Percentiles rank a stretch among this genome's conserved stretches.
Evolutionary conservation across 2,888 invertebrate species (phyloP).

Genomic region (Lottia gigantea): DNA sequence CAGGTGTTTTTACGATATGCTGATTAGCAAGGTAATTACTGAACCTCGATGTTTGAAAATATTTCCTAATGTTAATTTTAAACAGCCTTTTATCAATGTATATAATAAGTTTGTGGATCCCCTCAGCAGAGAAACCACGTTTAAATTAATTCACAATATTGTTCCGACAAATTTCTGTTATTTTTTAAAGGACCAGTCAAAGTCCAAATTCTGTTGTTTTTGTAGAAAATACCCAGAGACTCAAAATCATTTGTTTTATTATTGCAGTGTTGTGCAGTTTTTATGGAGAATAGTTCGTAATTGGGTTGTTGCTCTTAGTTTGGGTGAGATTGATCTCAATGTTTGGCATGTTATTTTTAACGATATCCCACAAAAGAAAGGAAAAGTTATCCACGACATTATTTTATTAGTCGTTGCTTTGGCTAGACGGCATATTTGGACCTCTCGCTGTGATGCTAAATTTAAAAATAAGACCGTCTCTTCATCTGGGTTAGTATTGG

Average conservation of each 20-base stretch:
- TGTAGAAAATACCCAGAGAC: not conserved
- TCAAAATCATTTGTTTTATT: not conserved
- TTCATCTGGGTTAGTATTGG: not conserved
- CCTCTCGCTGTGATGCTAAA: not conserved
- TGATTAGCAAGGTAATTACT: not conserved
- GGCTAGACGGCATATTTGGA: slow-evolving; percentile 8
- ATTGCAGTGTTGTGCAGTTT: not conserved
- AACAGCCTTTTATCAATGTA: not conserved
- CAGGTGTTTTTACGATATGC: slow-evolving; percentile 7
- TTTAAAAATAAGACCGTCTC: slow-evolving; percentile 4
- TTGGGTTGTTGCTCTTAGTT: slow-evolving; percentile 6
- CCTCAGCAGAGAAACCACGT: not conserved
- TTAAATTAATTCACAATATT: not conserved
- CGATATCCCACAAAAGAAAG: not conserved
- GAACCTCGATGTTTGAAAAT: slow-evolving; percentile 1
- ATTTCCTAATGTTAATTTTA: not conserved
- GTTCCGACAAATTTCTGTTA: not conserved
- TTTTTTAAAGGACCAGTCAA: not conserved
- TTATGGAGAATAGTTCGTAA: slow-evolving; percentile 5
- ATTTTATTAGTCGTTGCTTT: slow-evolving; percentile 5
- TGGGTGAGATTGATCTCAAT: slow-evolving; percentile 8
- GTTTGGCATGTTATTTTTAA: slow-evolving; percentile 9
- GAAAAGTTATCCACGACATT: not conserved
- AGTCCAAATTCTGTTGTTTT: not conserved
- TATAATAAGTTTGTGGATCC: not conserved